Percentiles rank a stretch among this genome's conserved stretches.
Conservation (phyloP, 2,113 vertebrate genomes). For the Lutjanus erythropterus region DNA sequence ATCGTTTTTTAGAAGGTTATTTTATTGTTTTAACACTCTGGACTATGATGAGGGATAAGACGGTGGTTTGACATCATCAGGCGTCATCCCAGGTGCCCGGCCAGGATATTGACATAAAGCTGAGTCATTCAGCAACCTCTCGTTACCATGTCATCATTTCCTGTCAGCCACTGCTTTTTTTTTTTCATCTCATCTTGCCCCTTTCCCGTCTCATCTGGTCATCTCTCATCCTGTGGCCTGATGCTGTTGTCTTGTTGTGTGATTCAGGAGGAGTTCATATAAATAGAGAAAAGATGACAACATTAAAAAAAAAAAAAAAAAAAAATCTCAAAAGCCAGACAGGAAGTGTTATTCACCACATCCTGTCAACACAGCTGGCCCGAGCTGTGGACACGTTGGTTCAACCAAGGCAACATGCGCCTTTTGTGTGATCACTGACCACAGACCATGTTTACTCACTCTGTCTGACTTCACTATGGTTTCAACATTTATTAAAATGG, state of each 20-base stretch:
- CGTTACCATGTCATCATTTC: conserved; percentile 25
- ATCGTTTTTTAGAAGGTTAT: not conserved
- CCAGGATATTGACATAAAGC: conserved; percentile 10
- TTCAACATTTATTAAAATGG: not conserved
- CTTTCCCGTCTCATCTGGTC: not conserved
- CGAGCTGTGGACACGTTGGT: conserved; percentile 23
- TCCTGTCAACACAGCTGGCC: conserved; percentile 43
- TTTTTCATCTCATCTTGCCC: not conserved
- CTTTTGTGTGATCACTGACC: conserved; percentile 21
- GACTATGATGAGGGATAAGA: not conserved
- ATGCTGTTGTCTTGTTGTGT: not conserved
- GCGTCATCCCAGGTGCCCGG: not conserved
- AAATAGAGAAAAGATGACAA: not conserved
- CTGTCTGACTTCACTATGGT: not conserved
- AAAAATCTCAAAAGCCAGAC: conserved; percentile 3
- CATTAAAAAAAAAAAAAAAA: not conserved
- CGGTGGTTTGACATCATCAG: conserved; percentile 6
- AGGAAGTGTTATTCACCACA: conserved; percentile 66
- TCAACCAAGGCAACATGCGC: conserved; percentile 11
- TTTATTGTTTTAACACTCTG: not conserved
- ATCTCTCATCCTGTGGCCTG: not conserved
- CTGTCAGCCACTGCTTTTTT: not conserved
- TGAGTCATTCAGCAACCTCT: conserved; percentile 22
- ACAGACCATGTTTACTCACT: conserved; percentile 2
- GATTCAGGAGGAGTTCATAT: not conserved